These are phyloP conservation scores for Ammodytes marinus DNA, from an alignment of 2,113 vertebrate species.

Conservation along the genomic window DNA sequence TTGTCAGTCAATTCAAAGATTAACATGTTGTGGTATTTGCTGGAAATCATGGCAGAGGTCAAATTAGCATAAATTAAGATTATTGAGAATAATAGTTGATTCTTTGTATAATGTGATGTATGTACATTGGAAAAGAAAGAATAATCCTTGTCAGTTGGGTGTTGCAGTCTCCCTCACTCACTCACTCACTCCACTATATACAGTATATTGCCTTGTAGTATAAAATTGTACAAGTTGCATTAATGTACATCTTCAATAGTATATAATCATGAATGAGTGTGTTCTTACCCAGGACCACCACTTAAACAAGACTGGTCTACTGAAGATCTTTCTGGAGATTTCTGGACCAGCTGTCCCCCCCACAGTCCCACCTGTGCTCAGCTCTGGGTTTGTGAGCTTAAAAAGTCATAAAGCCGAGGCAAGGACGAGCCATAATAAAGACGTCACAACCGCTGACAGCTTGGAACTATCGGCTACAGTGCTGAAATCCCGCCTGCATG, in stretches of 20 bases:
- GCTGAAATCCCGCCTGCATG: slow-evolving; percentile 80
- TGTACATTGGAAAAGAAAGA: too few relatives aligned
- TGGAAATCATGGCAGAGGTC: too few relatives aligned
- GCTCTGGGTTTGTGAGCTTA: neutral
- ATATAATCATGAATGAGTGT: neutral
- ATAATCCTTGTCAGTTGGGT: too few relatives aligned
- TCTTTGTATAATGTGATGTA: too few relatives aligned
- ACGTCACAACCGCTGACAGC: slow-evolving; percentile 85
- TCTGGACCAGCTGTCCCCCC: neutral
- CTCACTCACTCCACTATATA: neutral
- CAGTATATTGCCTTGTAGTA: neutral
- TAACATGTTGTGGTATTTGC: too few relatives aligned
- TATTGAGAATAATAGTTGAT: too few relatives aligned
- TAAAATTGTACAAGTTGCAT: neutral
- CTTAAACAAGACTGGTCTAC: neutral
- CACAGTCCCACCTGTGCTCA: neutral
- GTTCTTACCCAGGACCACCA: neutral
- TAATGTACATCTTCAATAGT: neutral
- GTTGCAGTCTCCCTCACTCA: too few relatives aligned
- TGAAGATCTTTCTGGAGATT: neutral
- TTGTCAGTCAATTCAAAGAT: too few relatives aligned
- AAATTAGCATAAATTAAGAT: too few relatives aligned
- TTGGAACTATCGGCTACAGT: slow-evolving; percentile 84
- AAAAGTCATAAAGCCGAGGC: slow-evolving; percentile 4
- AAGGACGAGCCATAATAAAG: slow-evolving; percentile 78